Conservation (phyloP, 2,113 vertebrate genomes). For the Brachyhypopomus occidentalis region DNA sequence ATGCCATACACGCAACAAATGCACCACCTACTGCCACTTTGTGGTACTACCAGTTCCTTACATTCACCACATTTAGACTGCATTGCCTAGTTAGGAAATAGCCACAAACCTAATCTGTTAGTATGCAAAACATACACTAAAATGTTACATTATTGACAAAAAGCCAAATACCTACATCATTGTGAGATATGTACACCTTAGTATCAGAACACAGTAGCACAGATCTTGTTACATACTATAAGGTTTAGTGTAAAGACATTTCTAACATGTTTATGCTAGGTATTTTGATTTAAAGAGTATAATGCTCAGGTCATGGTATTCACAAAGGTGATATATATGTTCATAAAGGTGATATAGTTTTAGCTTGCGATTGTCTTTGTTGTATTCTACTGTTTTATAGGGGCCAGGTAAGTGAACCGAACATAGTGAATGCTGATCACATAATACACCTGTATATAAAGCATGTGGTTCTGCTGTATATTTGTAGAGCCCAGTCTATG, state of each 20-base stretch:
- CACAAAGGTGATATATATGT: neutral
- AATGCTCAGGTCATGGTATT: neutral
- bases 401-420: neutral
- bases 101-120: neutral
- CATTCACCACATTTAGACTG: neutral
- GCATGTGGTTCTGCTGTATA: neutral
- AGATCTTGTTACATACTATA: conserved; percentile 32
- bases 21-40: neutral
- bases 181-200: neutral
- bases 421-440: neutral
- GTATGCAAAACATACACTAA: neutral
- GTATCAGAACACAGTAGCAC: neutral
- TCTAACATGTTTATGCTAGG: neutral
- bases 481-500: neutral
- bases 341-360: neutral
- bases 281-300: neutral
- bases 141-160: neutral
- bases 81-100: neutral
- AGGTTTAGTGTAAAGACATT: conserved; percentile 22
- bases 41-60: neutral
- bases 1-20: neutral
- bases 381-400: conserved; percentile 14
- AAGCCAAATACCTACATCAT: neutral
- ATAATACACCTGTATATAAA: neutral
- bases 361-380: neutral